Base-by-base conservation (phyloP, 2,113 vertebrate genomes). In the Acrocephalus kingi region DNA sequence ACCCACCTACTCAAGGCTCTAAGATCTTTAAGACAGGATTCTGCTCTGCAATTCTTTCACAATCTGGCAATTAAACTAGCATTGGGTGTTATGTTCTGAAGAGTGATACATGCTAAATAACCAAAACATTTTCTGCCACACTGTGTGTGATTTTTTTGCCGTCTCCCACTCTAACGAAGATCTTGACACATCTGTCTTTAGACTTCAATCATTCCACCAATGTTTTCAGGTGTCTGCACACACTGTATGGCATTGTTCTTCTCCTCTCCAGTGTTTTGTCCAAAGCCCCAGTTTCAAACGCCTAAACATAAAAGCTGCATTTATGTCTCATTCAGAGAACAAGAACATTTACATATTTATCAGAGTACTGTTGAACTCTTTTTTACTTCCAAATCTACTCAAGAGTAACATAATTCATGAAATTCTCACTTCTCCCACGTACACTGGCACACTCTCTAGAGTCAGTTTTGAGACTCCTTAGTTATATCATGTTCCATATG, bases 351-450 rank as follows among this genome's bases (percentile, higher is more conserved):
- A 27, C 92, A 93, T 94, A 95, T 84, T 87, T 94, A 84, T 71
- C 91, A 35, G 31, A 84, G 80, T 84, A 51, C 37, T 91, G 73
- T 5, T 93, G 80, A 96, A 95, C 77, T 92, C 66, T 89, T 96
- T 92, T 83, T 54, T 94, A 87, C 91, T 97, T 97, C 93, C 84
- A 87, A 45, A 79, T 80, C 92, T 69, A 92, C 87, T 89, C 87
- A 87, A 85, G 81, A 89, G 89, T 80, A 96, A 93, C 92, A 93
- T 93, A 95, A 94, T 96, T 96, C 90, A 94, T 86, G 90, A 93
- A 94, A 94, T 83, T 93, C 95, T 90, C 95, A 95, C 95, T 95
- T 95, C 96, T 95, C 96, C 96, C 91, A 95, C 91, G 0, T 94
- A 87, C 24, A 75, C 72, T 93, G 87, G 84, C 81, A 87, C 10